These are phyloP conservation scores for Macropus fuliginosus DNA, from an alignment of 2,797 vertebrate genomes.

Conservation along the genomic window DNA sequence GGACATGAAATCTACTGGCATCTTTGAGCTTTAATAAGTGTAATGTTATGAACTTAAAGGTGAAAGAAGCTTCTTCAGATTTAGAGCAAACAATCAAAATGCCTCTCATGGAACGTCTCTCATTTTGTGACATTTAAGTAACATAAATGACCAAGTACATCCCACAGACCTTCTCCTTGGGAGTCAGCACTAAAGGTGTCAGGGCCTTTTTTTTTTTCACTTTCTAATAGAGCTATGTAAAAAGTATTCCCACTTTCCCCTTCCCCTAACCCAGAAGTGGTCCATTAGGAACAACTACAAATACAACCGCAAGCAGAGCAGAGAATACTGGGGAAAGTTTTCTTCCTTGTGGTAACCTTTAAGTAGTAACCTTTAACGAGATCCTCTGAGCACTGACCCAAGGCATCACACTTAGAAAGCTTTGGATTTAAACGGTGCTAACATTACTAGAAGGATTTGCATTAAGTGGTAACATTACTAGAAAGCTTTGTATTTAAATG, in stretches of 20 bases:
- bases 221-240: constrained; percentile 22
- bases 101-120: background rate
- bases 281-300: constrained; percentile 2
- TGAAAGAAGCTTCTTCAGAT: background rate
- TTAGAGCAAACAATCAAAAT: background rate
- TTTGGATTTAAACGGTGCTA: background rate
- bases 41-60: constrained; percentile 7
- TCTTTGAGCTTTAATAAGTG: constrained; percentile 8
- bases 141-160: constrained; percentile 58
- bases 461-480: too few relatives aligned
- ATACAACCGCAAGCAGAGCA: background rate
- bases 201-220: background rate
- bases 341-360: background rate
- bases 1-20: constrained; percentile 12
- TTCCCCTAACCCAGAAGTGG: constrained; percentile 15
- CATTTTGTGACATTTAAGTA: constrained; percentile 52
- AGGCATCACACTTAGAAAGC: background rate
- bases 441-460: too few relatives aligned
- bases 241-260: background rate
- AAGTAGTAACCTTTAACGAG: background rate
- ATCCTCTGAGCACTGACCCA: background rate
- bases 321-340: background rate
- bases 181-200: constrained; percentile 40
- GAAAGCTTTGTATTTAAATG: too few relatives aligned
- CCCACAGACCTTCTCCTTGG: constrained; percentile 30